These are phyloP conservation scores for Varanus komodoensis DNA, from an alignment of 2,113 vertebrate species.

Conservation along the genomic window DNA sequence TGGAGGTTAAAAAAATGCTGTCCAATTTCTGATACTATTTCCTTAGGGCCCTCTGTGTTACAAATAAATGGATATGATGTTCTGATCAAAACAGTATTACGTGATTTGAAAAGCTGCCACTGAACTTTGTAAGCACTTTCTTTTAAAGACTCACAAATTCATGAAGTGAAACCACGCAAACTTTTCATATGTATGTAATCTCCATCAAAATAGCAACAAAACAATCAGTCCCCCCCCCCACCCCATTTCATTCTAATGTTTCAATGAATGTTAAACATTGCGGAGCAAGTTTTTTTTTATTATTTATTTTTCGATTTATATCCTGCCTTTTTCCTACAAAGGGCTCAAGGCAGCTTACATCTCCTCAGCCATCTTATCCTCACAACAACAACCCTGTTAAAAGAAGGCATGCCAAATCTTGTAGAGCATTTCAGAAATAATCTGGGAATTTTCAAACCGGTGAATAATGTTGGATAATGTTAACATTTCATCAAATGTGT, in stretches of 20 bases:
- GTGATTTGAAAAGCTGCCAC: neutral
- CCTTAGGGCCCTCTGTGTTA: neutral
- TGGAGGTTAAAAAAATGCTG: neutral
- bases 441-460: neutral
- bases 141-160: neutral
- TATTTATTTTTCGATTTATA: too few species aligned
- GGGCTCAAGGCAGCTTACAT: too few species aligned
- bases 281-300: too few species aligned
- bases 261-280: neutral
- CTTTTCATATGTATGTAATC: neutral
- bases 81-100: neutral
- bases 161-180: neutral
- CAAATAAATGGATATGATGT: neutral
- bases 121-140: neutral
- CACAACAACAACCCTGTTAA: too few species aligned
- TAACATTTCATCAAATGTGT: slow-evolving; percentile 1
- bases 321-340: too few species aligned
- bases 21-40: neutral
- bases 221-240: neutral
- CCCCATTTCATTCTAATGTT: neutral
- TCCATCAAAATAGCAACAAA: neutral
- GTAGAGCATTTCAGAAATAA: neutral
- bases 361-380: too few species aligned
- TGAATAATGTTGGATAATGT: neutral
- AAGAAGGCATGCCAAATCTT: neutral